phyloP scores from a whole-genome alignment of 2,888 invertebrate species.

The Neoaliturus tenellus region DNA sequence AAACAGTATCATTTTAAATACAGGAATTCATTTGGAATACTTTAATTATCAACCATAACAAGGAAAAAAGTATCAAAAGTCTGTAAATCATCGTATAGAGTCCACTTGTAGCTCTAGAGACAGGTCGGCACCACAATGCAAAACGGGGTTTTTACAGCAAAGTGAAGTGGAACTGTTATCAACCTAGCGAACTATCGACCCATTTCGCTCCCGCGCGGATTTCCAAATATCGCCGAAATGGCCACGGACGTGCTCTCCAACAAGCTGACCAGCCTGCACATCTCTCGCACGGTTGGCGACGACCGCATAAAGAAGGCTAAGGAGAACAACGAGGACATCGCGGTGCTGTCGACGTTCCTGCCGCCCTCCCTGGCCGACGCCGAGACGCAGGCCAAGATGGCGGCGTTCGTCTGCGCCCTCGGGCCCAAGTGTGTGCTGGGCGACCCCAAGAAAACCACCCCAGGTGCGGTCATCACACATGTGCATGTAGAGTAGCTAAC shows the following conservation, averaged over 20 bases:
- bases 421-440: slow-evolving; percentile 86
- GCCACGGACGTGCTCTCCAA: slow-evolving; percentile 87
- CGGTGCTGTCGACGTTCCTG: slow-evolving; percentile 90
- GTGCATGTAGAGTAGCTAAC: too few relatives aligned
- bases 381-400: slow-evolving; percentile 72
- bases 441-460: slow-evolving; percentile 84
- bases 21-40: too few relatives aligned
- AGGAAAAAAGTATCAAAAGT: too few relatives aligned
- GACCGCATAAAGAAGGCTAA: slow-evolving; percentile 87
- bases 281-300: slow-evolving; percentile 89
- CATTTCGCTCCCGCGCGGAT: background rate
- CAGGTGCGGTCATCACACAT: slow-evolving; percentile 84
- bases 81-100: background rate
- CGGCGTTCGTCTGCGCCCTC: slow-evolving; percentile 84
- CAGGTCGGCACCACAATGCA: background rate
- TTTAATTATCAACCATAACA: too few relatives aligned
- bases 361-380: slow-evolving; percentile 80
- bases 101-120: background rate
- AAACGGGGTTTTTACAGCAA: background rate
- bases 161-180: background rate
- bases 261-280: slow-evolving; percentile 77
- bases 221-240: slow-evolving; percentile 72
- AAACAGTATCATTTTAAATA: too few relatives aligned
- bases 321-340: slow-evolving; percentile 92
- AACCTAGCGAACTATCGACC: background rate